Evolutionary conservation across 2,113 vertebrate species (phyloP).

Genomic region (Galemys pyrenaicus): DNA sequence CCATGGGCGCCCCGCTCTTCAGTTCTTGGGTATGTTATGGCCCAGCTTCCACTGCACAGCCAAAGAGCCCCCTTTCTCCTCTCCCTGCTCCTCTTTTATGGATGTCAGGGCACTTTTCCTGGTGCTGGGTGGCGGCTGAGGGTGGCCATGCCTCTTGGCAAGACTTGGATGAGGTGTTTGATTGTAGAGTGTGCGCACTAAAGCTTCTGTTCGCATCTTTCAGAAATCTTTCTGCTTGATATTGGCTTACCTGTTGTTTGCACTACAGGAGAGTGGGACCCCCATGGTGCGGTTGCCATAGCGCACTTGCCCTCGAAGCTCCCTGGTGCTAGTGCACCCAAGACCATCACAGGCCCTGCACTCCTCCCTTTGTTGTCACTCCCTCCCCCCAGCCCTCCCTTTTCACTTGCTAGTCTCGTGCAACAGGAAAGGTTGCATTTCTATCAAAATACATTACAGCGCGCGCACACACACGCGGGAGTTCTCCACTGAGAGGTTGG

Average conservation of each 20-base stretch:
- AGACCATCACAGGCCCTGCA: no score
- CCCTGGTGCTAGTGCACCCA: no score
- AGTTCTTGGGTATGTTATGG: background rate
- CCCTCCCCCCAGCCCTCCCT: no score
- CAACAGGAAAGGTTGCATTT: no score
- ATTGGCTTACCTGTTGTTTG: no score
- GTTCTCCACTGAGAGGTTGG: background rate
- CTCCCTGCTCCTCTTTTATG: background rate
- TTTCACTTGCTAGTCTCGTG: no score
- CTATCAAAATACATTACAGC: background rate
- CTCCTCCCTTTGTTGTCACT: no score
- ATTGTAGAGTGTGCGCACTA: background rate
- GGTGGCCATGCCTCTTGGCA: background rate
- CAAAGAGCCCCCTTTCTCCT: background rate
- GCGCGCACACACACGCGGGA: background rate
- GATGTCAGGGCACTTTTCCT: background rate
- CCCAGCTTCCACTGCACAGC: accelerated
- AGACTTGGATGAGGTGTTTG: background rate
- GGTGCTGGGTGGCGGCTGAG: background rate
- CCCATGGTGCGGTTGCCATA: no score
- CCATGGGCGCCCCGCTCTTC: no score
- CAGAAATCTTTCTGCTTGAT: no score
- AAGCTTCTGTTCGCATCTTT: background rate
- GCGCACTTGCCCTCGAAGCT: no score
- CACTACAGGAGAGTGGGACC: no score